Evolutionary conservation across 2,113 vertebrate species (phyloP).

Genomic region (Gallinago paraguaiae): DNA sequence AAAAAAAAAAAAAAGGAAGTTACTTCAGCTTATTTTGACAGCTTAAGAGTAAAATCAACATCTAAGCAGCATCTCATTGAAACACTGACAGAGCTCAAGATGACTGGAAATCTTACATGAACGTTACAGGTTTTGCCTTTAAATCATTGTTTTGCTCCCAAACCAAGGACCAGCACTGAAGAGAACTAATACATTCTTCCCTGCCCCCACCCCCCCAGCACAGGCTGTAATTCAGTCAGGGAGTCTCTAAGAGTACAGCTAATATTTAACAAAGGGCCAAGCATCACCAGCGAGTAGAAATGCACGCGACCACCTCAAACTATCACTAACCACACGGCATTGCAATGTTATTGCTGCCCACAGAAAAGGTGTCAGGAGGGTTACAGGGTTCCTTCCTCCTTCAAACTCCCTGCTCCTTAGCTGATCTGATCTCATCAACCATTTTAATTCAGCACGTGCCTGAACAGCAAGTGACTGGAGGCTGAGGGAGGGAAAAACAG

Average conservation of each 20-base stretch:
- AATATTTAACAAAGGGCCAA: constrained; percentile 63
- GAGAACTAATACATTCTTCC: background rate
- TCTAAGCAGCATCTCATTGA: background rate
- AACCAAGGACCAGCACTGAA: background rate
- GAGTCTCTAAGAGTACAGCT: constrained; percentile 28
- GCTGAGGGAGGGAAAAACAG: background rate
- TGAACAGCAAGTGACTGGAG: background rate
- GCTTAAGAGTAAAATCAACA: background rate
- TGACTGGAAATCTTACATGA: background rate
- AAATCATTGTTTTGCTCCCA: background rate
- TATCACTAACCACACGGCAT: background rate
- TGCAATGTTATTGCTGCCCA: background rate
- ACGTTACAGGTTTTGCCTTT: background rate
- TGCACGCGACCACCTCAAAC: background rate
- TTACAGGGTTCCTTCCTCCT: background rate
- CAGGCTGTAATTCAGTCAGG: background rate
- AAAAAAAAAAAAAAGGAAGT: background rate
- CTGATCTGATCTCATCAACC: background rate
- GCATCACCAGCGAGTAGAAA: constrained; percentile 30
- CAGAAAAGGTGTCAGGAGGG: background rate
- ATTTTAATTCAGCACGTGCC: background rate
- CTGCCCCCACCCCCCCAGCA: background rate
- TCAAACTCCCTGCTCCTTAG: background rate
- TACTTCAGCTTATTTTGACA: background rate
- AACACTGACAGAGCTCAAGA: background rate